Percentiles rank a stretch among this genome's conserved stretches.
phyloP scores from a whole-genome alignment of 2,797 vertebrate species.

The Cynopterus sphinx region DNA sequence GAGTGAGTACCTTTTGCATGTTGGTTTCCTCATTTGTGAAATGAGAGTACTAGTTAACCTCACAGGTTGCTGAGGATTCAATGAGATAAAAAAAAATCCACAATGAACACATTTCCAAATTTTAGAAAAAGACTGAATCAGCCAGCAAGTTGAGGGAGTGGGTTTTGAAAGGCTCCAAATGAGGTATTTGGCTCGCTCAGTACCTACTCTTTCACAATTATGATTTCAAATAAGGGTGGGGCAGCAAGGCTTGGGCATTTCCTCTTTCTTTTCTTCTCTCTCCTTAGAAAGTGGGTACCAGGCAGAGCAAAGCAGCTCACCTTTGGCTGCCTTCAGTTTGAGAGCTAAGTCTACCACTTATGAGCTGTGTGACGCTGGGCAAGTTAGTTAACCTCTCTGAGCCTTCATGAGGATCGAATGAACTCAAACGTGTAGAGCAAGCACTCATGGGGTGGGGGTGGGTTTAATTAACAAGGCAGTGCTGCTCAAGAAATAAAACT shows the following conservation, averaged over 20 bases:
- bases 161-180: neutral
- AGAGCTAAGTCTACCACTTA: neutral
- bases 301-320: neutral
- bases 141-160: neutral
- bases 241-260: neutral
- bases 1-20: neutral
- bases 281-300: neutral
- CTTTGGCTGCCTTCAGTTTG: neutral
- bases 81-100: neutral
- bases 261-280: neutral
- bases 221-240: neutral
- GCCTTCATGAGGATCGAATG: fast-evolving
- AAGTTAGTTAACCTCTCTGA: constrained; percentile 3
- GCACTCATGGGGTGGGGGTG: neutral
- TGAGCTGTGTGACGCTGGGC: neutral
- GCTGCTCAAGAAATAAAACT: neutral
- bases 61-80: neutral
- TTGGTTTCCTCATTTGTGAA: neutral
- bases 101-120: neutral
- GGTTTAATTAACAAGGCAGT: fast-evolving
- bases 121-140: neutral
- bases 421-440: fast-evolving
- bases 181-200: neutral
- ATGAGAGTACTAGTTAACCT: neutral
- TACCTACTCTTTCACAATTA: neutral